Conservation (phyloP, 2,113 vertebrate species). For the Engystomops pustulosus region DNA sequence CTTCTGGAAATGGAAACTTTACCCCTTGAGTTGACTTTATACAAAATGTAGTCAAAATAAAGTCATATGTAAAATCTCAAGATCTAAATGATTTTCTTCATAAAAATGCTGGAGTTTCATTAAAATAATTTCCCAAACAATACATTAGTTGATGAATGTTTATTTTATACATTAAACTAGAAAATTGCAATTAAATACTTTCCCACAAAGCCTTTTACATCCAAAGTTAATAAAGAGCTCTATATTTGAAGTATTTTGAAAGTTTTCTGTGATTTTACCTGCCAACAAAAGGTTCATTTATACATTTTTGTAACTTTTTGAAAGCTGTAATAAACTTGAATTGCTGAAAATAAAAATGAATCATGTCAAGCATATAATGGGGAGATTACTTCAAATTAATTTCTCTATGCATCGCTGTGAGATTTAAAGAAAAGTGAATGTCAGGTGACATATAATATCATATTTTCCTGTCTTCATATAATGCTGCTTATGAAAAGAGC, state of each 20-base stretch:
- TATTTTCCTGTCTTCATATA: slow-evolving; percentile 46
- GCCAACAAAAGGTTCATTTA: not conserved
- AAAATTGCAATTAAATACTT: not conserved
- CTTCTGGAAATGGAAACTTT: too few species aligned
- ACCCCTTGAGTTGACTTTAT: too few species aligned
- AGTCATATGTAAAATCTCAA: not conserved
- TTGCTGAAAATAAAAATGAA: not conserved
- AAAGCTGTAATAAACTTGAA: not conserved
- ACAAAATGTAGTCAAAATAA: too few species aligned
- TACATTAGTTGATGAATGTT: not conserved
- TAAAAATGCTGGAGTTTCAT: not conserved
- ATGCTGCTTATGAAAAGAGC: slow-evolving; percentile 26
- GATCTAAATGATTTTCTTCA: not conserved
- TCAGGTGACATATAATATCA: slow-evolving; percentile 30
- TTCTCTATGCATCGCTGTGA: not conserved
- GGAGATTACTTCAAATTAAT: slow-evolving; percentile 10
- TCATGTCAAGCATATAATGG: slow-evolving; percentile 14
- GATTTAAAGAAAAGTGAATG: slow-evolving; percentile 22
- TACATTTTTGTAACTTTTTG: not conserved
- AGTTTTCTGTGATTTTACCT: not conserved
- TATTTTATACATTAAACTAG: not conserved
- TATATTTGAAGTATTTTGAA: not conserved
- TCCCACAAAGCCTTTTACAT: not conserved
- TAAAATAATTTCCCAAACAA: not conserved
- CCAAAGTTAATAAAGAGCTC: not conserved